Base-by-base conservation (phyloP, 2,888 invertebrate species). In the Drosophila bunnanda region DNA sequence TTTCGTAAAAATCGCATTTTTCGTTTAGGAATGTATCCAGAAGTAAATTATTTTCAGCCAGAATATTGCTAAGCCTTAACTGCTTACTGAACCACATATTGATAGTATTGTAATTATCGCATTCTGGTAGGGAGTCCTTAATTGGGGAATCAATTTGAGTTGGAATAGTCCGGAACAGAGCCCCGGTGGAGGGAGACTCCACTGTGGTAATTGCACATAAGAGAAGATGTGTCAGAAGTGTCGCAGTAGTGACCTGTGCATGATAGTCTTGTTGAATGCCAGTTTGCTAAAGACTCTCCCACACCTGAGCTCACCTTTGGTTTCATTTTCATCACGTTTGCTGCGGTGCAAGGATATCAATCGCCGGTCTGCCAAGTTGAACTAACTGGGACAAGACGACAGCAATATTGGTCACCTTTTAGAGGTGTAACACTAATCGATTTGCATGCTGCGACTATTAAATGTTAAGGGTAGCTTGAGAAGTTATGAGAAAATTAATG, bases 361-460 rank as follows among this genome's bases (percentile, higher is more conserved):
- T 32, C 55, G 41, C 12, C 65, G 39, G 67, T 36, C 17, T 30
- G 62, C 53, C 25, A 62, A 46, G 44, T 53, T 30, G 6, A 64
- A 80, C 82, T 80, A 80, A 72, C 44, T 43, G 22, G 28, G 10
- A 41, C 13, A 20, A 52, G 12, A 62, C 13, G 22, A 13, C 6
- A 44, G 12, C 25, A 25, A 13, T 43, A 56, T 48, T 64, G 30
- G 32, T 46, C 10, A 48, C 4, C 13, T 36, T 17, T 34, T 12
- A 39, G 10, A 7, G 10, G 43, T 55, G 48, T 36, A 5, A 38
- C 46, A 32, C 7, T 48, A 77, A 82, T 82, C 39, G 65, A 86
- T 82, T 82, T 80, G 68, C 67, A 68, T 68, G 73, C 69, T 54
- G 10, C 34, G 52, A 13, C 13, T 57, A 28, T 46, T 55, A 58